Evolutionary conservation across 2,113 vertebrate genomes (phyloP).

Genomic region (Labrus mixtus): DNA sequence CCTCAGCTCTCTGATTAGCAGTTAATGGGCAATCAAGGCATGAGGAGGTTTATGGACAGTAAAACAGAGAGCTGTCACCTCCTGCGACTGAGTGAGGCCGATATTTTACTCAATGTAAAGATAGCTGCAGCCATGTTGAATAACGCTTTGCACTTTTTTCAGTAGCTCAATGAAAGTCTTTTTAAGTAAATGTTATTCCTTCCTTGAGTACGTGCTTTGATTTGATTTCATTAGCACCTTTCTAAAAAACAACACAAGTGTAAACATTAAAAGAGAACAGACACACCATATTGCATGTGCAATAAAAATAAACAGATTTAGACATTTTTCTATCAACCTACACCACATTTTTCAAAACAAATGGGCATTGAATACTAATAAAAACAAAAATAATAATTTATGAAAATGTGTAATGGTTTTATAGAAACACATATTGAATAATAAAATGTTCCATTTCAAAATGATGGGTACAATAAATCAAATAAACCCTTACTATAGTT

Average conservation of each 20-base stretch:
- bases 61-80: slow-evolving; percentile 21
- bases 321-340: no score
- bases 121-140: neutral
- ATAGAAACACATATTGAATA: neutral
- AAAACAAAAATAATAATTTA: no score
- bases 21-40: slow-evolving; percentile 47
- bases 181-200: neutral
- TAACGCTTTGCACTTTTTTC: neutral
- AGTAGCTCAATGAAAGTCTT: neutral
- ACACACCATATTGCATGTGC: no score
- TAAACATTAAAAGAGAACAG: no score
- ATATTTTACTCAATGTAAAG: slow-evolving; percentile 14
- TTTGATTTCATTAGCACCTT: no score
- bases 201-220: no score
- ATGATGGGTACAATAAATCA: neutral
- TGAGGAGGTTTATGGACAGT: slow-evolving; percentile 35
- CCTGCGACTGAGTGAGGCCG: neutral
- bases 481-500: neutral
- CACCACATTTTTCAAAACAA: no score
- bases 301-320: no score
- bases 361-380: no score
- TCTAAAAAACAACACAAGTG: no score
- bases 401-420: no score
- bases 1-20: slow-evolving; percentile 53
- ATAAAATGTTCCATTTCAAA: neutral